Percentiles rank a stretch among this genome's conserved stretches.
phyloP scores from a whole-genome alignment of 2,113 vertebrate genomes.

The Lanius collurio region DNA sequence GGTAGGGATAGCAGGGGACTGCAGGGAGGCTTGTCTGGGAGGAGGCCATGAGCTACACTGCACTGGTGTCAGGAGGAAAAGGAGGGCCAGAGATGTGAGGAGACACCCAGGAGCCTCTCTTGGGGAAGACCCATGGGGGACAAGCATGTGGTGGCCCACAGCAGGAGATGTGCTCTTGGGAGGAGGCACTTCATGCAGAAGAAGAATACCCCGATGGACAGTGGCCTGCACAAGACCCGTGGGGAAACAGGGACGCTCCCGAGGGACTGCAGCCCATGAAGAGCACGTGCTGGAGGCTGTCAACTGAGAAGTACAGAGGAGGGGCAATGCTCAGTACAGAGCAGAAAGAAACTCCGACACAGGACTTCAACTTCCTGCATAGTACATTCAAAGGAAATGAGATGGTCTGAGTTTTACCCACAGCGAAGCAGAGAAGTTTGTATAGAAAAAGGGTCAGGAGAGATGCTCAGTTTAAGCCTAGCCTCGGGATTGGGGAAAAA shows the following conservation, averaged over 20 bases:
- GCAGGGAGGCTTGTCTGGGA: rapidly evolving
- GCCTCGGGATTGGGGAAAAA: background rate
- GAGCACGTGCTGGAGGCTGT: background rate
- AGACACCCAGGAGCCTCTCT: background rate
- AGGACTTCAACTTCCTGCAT: background rate
- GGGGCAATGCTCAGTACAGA: rapidly evolving
- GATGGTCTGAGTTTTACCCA: background rate
- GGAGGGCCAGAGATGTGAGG: background rate
- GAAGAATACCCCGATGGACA: rapidly evolving
- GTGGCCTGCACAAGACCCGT: rapidly evolving
- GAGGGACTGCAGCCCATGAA: background rate
- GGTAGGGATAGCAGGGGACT: background rate
- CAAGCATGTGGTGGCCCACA: background rate
- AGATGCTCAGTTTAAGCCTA: background rate
- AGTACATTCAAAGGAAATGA: background rate
- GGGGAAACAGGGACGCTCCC: background rate
- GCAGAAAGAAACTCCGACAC: background rate
- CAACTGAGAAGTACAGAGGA: background rate
- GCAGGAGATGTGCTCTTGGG: background rate
- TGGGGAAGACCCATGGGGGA: rapidly evolving
- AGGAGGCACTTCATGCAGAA: background rate
- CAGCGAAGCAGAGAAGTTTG: background rate
- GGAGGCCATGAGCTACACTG: rapidly evolving
- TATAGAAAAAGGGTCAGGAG: background rate
- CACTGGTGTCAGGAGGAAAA: background rate